phyloP scores from a whole-genome alignment of 2,113 vertebrate genomes.

The Meleagris gallopavo region DNA sequence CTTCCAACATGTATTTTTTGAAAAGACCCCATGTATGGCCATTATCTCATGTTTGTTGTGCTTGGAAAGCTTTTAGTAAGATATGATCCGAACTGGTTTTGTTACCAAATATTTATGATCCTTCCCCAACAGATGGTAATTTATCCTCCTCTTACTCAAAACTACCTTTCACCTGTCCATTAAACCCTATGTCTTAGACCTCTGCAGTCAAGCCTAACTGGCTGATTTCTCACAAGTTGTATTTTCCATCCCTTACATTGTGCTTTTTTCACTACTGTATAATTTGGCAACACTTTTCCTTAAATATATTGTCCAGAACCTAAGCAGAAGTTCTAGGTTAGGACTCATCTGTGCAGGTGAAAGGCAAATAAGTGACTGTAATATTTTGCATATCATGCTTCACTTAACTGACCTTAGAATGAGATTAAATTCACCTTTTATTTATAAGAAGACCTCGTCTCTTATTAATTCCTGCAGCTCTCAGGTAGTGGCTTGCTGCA shows the following conservation, averaged over 20 bases:
- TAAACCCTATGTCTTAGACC: background rate
- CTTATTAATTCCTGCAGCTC: background rate
- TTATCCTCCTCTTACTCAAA: background rate
- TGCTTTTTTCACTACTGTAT: background rate
- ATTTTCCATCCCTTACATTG: background rate
- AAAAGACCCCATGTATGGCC: background rate
- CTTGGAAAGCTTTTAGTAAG: background rate
- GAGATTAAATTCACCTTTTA: background rate
- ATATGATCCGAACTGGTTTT: constrained; percentile 14
- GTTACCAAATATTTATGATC: constrained; percentile 20
- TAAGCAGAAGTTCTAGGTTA: background rate
- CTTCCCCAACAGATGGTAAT: background rate
- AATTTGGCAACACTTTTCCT: background rate
- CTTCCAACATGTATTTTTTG: background rate
- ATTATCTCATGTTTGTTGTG: background rate
- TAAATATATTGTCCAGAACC: background rate
- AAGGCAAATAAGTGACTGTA: background rate
- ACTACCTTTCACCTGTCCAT: background rate
- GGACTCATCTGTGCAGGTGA: background rate
- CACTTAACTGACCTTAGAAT: background rate
- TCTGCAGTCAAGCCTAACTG: background rate
- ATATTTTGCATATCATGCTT: background rate
- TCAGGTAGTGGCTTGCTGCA: background rate
- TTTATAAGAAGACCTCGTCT: background rate
- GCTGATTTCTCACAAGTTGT: background rate